Conservation (phyloP, 2,888 invertebrate genomes). For the Resseliella maxima region DNA sequence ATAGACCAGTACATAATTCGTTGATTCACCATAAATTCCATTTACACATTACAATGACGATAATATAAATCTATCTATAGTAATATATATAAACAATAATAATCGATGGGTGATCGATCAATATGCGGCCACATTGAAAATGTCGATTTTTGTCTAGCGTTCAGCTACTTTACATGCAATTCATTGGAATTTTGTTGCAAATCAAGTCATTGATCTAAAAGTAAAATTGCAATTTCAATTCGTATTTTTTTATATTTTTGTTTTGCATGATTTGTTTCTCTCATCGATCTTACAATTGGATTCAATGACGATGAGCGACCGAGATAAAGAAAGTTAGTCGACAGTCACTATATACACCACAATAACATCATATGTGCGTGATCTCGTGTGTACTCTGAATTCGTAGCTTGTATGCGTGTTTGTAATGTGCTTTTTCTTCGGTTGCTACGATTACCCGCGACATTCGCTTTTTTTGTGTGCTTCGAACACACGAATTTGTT, state of each 20-base stretch:
- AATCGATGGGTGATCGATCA: background rate
- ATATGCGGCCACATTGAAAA: background rate
- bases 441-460: background rate
- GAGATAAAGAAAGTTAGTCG: slow-evolving; percentile 39
- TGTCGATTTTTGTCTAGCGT: background rate
- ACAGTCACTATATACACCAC: background rate
- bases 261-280: background rate
- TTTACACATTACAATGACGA: too few relatives aligned
- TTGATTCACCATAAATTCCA: background rate
- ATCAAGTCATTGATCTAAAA: slow-evolving; percentile 16
- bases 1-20: background rate
- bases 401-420: background rate
- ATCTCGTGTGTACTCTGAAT: background rate
- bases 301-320: slow-evolving; percentile 44
- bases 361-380: slow-evolving; percentile 12
- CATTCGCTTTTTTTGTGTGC: background rate
- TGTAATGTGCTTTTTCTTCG: background rate
- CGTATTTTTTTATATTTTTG: background rate
- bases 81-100: background rate
- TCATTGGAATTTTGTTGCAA: slow-evolving; percentile 19
- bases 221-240: background rate
- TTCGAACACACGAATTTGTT: background rate
- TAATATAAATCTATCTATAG: too few relatives aligned
- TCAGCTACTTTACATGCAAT: background rate
- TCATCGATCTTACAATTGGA: background rate